Base-by-base conservation (phyloP, 2,113 vertebrate species). In the Xiphophorus hellerii region DNA sequence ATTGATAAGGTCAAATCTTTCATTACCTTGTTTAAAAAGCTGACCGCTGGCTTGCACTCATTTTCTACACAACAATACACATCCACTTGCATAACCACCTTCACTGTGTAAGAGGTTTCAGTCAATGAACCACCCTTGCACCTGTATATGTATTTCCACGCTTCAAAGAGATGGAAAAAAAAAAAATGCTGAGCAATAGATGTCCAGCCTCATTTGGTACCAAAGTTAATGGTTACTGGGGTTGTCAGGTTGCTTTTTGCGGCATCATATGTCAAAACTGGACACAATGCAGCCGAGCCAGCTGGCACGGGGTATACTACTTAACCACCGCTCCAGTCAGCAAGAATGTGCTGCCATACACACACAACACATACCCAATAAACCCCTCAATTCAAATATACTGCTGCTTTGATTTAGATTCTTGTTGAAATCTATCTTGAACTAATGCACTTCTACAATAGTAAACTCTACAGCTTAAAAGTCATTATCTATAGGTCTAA, bases 201-300 rank as follows among this genome's bases (percentile, higher is more conserved):
- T 8, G 31, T 28, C 39, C 27, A 10, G 42, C 37, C 48, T 37
- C 11, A 33, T 62, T 25, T 48, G 64, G 33, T 5, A 31, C 51
- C 66, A 60, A 12, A 64, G 42, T 69, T 22, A 63, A 66, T 63
- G 70, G 61, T 64, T 65, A 31, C 33, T 44, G 54, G 30, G 42
- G 60, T 51, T n/a, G 63, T 69, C 62, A 2, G 75, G 15, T 48
- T 77, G 39, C 42, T 70, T 79, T 87, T 73, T 75, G 78, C 79
- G 77, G 87, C 77, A 77, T 90, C 83, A 84, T 83, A 77, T 77
- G 80, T 83, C 75, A 80, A 62, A 76, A 48, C 25, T 71, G 63
- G 67, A 75, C 61, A 58, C 44, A 62, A 42, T 74, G 73, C n/a
- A n/a, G 25, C 13, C 0, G 2, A 77, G 85, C 83, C 89, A 87